Base-by-base conservation (phyloP, 2,888 invertebrate species). In the Rhamphomyia laevipes region DNA sequence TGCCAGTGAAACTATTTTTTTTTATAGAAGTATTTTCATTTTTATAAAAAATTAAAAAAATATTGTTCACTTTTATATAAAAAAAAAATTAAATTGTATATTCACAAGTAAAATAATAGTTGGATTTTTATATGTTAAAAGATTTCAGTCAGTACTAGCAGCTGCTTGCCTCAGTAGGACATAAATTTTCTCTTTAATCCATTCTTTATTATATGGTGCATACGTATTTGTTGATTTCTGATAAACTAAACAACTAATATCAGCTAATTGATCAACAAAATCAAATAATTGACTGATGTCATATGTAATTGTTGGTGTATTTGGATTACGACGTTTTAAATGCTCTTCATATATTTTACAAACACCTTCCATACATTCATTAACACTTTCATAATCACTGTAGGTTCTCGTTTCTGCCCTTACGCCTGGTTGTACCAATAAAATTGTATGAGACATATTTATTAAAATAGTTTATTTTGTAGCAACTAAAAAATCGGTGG, bases 291-390 rank as follows among this genome's bases (percentile, higher is more conserved):
- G 95, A 49, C 89, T 90, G 49, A 99, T 96, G 67, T 99, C 97
- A 64, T 99, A 99, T 0, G 97, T 97, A 53, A 99, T 99, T 2
- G 92, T 92, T 1, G 94, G 92, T 15, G 91, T 90, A 64, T 92
- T 87, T 1, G 99, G 97, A 66, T 97, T 95, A 61, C 89, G 79
- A 51, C 90, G 78, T 67, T 99, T 99, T 57, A 99, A 72, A 70
- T 99, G 97, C 63, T 99, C 97, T 65, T 99, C 99, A 65, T 94
- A 99, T 56, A 99, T 97, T 74, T 96, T 96, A 68, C 99, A 99
- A 12, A 99, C 94, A 33, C 94, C 95, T 74, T 97, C 96, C 86
- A 97, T 87, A 65, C 95, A 95, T 63, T 96, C 96, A 62, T 95
- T 96, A 10, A 96, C 87, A 52, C 93, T 91, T 67, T 99, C 97